phyloP scores from a whole-genome alignment of 92 coral and sea anemone genomes.

The Phymanthus crucifer region DNA sequence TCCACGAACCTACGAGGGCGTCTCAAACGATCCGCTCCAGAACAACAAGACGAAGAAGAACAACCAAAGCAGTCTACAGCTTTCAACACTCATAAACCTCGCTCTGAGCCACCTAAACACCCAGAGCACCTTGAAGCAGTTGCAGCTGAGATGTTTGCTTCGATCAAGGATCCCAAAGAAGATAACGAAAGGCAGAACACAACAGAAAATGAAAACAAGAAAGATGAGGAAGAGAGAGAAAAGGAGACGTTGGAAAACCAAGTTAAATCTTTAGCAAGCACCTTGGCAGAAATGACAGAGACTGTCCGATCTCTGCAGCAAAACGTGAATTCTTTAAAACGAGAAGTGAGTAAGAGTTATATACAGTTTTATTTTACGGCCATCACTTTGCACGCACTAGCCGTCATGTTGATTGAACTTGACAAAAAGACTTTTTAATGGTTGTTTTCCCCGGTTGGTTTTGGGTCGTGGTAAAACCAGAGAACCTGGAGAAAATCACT shows the following conservation, averaged over 20 bases:
- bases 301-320: conserved; percentile 17
- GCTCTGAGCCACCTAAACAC: not conserved
- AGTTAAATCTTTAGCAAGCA: conserved; percentile 38
- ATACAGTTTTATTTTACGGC: no score
- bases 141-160: conserved; percentile 3
- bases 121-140: not conserved
- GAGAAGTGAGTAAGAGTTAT: conserved; percentile 21
- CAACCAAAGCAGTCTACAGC: conserved; percentile 10
- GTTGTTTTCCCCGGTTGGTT: no score
- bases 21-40: conserved; percentile 41
- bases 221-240: not conserved
- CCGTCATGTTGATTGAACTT: no score
- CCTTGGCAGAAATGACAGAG: conserved; percentile 24
- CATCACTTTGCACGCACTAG: no score
- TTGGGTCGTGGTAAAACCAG: no score
- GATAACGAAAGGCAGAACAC: not conserved
- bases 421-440: no score
- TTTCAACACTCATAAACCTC: conserved; percentile 11
- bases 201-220: not conserved
- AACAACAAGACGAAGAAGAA: conserved; percentile 23
- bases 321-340: conserved; percentile 29
- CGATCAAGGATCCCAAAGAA: conserved; percentile 8
- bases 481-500: no score
- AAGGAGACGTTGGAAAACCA: not conserved
- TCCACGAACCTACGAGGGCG: conserved; percentile 39